phyloP scores from a whole-genome alignment of 2,888 invertebrate genomes.

The Agrotis ipsilon region DNA sequence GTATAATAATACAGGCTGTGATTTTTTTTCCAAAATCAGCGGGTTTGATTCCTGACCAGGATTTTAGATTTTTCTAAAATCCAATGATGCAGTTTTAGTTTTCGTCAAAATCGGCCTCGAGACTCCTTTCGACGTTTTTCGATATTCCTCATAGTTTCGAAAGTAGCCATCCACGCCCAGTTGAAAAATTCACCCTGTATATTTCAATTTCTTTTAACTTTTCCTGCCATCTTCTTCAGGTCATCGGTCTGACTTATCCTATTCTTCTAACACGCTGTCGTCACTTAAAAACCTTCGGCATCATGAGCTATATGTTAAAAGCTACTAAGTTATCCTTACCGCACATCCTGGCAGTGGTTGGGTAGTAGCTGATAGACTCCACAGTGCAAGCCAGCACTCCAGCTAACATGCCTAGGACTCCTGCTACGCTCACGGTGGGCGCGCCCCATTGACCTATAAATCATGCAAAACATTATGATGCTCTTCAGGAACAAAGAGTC shows the following conservation, averaged over 20 bases:
- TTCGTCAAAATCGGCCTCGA: too few relatives aligned
- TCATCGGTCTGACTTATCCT: background rate
- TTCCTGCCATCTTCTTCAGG: background rate
- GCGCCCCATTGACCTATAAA: slow-evolving; percentile 93
- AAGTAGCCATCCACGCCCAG: too few relatives aligned
- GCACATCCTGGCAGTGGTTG: slow-evolving; percentile 96
- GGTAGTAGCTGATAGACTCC: slow-evolving; percentile 97
- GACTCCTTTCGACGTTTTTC: too few relatives aligned
- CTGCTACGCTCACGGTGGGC: slow-evolving; percentile 93
- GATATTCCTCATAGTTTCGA: too few relatives aligned
- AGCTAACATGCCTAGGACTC: slow-evolving; percentile 94
- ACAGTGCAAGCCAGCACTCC: slow-evolving; percentile 95
- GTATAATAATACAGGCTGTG: too few relatives aligned
- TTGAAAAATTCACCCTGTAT: too few relatives aligned
- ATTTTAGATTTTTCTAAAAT: too few relatives aligned
- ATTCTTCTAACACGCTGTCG: background rate
- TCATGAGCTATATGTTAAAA: background rate
- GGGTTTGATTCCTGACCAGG: too few relatives aligned
- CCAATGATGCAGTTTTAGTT: too few relatives aligned
- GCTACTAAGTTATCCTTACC: slow-evolving; percentile 64
- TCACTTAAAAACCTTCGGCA: background rate
- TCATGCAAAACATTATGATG: background rate
- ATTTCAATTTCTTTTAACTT: background rate
- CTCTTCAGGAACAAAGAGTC: too few relatives aligned
- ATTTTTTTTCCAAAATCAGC: too few relatives aligned